Evolutionary conservation across 2,113 vertebrate genomes (phyloP).

Genomic region (Sylvicapra grimmia): DNA sequence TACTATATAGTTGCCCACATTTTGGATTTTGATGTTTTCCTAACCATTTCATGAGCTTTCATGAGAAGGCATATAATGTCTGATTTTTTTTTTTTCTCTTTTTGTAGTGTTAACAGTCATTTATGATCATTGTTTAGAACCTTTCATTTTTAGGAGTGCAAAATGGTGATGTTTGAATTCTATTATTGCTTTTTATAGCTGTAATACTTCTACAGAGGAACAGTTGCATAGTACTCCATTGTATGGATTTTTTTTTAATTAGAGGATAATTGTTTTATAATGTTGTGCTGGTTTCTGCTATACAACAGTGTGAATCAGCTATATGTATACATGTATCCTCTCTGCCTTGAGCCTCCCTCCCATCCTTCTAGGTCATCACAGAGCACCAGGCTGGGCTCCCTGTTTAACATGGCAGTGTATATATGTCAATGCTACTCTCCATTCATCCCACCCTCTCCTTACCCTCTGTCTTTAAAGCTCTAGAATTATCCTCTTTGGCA

Average conservation of each 20-base stretch:
- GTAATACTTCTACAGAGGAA: background rate
- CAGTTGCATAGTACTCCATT: background rate
- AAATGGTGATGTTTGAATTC: background rate
- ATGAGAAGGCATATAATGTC: background rate
- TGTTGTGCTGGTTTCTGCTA: background rate
- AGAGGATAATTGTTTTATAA: background rate
- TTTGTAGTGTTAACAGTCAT: background rate
- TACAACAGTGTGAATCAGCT: background rate
- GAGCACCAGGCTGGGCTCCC: background rate
- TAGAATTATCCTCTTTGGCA: background rate
- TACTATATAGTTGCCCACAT: background rate
- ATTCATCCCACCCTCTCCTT: background rate
- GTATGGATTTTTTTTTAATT: background rate
- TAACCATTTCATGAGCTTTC: background rate
- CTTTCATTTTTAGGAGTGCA: background rate
- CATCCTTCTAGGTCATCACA: background rate
- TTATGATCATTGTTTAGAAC: background rate
- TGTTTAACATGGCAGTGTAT: background rate
- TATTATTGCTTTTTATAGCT: background rate
- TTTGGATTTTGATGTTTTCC: background rate
- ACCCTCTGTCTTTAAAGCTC: background rate
- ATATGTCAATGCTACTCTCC: background rate
- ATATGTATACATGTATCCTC: rapidly evolving
- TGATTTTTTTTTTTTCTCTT: background rate
- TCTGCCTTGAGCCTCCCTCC: background rate